phyloP scores from a whole-genome alignment of 2,113 vertebrate genomes.

The Thomomys bottae region DNA sequence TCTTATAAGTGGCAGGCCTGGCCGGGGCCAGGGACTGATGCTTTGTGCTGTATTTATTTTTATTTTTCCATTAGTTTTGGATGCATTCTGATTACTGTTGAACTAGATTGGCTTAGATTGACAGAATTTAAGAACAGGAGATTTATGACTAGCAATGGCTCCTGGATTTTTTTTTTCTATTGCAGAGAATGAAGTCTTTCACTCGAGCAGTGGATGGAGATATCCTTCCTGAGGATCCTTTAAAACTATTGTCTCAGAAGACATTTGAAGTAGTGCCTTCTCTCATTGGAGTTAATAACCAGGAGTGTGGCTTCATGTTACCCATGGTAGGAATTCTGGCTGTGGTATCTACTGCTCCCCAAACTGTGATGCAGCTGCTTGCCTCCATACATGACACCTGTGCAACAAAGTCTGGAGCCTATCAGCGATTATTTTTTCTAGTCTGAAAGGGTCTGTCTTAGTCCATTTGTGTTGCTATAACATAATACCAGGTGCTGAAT shows the following conservation, averaged over 20 bases:
- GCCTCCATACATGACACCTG: neutral
- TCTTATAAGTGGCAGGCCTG: neutral
- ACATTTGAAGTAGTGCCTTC: conserved; percentile 85
- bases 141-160: neutral
- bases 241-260: conserved; percentile 83
- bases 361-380: neutral
- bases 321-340: conserved; percentile 56
- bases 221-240: conserved; percentile 83
- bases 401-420: too few species aligned
- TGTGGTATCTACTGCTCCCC: neutral
- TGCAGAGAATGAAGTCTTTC: conserved; percentile 64
- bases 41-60: neutral
- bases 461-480: neutral
- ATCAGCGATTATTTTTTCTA: neutral
- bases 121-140: neutral
- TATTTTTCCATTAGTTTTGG: neutral
- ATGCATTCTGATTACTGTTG: neutral
- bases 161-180: neutral
- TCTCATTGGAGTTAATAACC: conserved; percentile 88
- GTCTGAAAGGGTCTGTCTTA: neutral
- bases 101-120: neutral
- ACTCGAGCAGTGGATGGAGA: conserved; percentile 84
- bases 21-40: neutral
- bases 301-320: conserved; percentile 90
- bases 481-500: neutral